phyloP scores from a whole-genome alignment of 2,797 vertebrate genomes.

The Anguilla marmorata region DNA sequence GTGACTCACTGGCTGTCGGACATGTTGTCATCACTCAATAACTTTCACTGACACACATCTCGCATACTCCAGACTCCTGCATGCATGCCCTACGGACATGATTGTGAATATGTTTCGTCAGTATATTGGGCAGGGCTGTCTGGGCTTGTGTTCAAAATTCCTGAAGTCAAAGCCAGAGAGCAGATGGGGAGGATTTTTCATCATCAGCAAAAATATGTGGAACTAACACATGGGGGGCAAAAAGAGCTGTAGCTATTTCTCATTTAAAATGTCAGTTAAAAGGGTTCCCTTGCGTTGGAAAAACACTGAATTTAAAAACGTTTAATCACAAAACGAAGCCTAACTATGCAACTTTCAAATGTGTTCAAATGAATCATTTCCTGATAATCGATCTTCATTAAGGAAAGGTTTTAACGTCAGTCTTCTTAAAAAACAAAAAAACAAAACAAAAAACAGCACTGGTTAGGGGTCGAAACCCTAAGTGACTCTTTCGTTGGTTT shows the following conservation, averaged over 20 bases:
- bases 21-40: neutral
- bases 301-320: neutral
- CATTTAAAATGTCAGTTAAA: neutral
- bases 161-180: neutral
- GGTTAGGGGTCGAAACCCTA: neutral
- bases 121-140: constrained; percentile 15
- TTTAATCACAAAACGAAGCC: neutral
- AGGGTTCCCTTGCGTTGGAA: too few relatives aligned
- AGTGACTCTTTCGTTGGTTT: constrained; percentile 1
- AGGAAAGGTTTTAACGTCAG: neutral
- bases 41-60: neutral
- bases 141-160: constrained; percentile 21
- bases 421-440: neutral
- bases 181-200: constrained; percentile 4
- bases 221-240: neutral
- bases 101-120: neutral
- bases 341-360: neutral
- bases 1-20: neutral
- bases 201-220: neutral
- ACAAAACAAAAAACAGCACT: neutral
- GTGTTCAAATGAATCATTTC: neutral
- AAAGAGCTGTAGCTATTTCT: neutral
- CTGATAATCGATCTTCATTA: neutral
- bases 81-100: neutral
- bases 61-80: neutral